Percentiles rank a stretch among this genome's conserved stretches.
Evolutionary conservation across 2,113 vertebrate species (phyloP).

Genomic region (Pavo muticus): DNA sequence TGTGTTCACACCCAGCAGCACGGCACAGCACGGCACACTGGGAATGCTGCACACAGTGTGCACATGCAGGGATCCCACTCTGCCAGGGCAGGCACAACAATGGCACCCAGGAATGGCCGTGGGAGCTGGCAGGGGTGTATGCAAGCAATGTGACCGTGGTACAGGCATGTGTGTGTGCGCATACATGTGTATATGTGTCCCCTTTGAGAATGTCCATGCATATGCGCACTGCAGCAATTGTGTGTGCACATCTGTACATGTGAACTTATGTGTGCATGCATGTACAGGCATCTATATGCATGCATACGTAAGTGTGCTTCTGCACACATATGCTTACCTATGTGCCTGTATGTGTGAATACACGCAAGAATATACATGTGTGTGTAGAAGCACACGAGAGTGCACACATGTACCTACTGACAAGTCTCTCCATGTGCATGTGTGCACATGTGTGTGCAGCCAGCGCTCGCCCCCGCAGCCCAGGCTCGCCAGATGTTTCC

Average conservation of each 20-base stretch:
- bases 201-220: not conserved
- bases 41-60: accelerated
- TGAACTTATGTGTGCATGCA: not conserved
- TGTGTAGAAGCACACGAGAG: not conserved
- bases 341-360: no score
- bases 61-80: accelerated
- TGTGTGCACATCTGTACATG: accelerated
- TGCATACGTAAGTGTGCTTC: accelerated
- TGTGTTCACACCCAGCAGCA: not conserved
- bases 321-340: not conserved
- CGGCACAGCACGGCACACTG: not conserved
- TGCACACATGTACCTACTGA: no score
- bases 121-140: accelerated
- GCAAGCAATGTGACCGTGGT: not conserved
- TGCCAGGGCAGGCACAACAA: not conserved
- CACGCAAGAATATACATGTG: accelerated
- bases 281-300: not conserved
- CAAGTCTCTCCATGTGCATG: not conserved
- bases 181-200: accelerated
- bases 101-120: accelerated
- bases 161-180: not conserved
- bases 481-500: conserved; percentile 64
- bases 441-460: not conserved
- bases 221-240: not conserved
- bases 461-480: not conserved